Evolutionary conservation across 2,888 invertebrate species (phyloP).

Genomic region (Catocala fraxini): DNA sequence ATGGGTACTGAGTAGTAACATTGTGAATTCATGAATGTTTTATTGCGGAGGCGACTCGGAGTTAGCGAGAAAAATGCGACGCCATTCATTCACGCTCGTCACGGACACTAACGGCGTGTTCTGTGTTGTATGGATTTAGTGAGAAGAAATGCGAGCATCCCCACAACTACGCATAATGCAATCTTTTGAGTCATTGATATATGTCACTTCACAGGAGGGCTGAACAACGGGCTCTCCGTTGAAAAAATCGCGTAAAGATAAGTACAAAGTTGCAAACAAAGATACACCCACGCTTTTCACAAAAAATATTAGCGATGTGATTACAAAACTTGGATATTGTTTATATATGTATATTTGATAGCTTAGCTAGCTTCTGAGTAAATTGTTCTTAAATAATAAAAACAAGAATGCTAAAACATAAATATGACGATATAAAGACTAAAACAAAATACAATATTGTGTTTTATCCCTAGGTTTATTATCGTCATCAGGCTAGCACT

Average conservation of each 20-base stretch:
- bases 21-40: slow-evolving; percentile 84
- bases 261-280: slow-evolving; percentile 16
- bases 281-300: too few species aligned
- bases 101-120: slow-evolving; percentile 83
- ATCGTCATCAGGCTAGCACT: slow-evolving; percentile 14
- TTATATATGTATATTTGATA: too few species aligned
- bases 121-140: slow-evolving; percentile 79
- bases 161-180: slow-evolving; percentile 64
- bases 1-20: slow-evolving; percentile 73
- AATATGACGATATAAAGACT: neutral
- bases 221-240: slow-evolving; percentile 9
- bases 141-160: slow-evolving; percentile 71
- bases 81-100: slow-evolving; percentile 83
- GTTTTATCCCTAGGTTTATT: slow-evolving; percentile 22
- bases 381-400: too few species aligned
- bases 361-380: too few species aligned
- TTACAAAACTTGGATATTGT: too few species aligned
- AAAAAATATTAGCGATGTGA: too few species aligned
- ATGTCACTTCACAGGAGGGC: slow-evolving; percentile 44
- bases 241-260: slow-evolving; percentile 7
- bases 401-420: too few species aligned
- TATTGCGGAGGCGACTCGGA: slow-evolving; percentile 76
- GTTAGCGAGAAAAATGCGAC: slow-evolving; percentile 81
- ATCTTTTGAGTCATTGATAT: slow-evolving; percentile 69
- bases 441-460: neutral